phyloP scores from a whole-genome alignment of 1,140 invertebrate genomes.

The Atta colombica region DNA sequence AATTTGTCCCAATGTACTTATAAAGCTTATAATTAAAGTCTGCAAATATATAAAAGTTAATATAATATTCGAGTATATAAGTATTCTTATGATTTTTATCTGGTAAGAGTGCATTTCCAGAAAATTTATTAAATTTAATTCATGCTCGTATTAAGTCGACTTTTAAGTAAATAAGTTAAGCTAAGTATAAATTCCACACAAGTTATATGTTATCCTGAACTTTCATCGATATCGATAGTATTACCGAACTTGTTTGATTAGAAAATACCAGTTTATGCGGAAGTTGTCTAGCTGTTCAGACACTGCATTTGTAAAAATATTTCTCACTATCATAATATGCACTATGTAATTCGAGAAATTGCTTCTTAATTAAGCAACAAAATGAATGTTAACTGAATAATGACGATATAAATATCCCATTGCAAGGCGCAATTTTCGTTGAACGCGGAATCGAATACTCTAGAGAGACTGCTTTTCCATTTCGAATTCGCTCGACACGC shows the following conservation, averaged over 20 bases:
- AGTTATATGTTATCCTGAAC: conserved; percentile 8
- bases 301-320: conserved; percentile 6
- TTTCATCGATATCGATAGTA: conserved; percentile 7
- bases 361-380: conserved; percentile 2
- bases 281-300: not conserved
- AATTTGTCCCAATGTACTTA: too few relatives aligned
- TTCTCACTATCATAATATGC: not conserved
- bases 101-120: not conserved
- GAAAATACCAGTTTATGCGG: not conserved
- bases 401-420: conserved; percentile 17
- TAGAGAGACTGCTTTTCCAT: conserved; percentile 45
- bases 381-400: not conserved
- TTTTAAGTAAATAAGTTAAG: not conserved
- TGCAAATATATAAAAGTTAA: not conserved
- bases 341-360: too few relatives aligned
- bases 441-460: not conserved
- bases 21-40: not conserved
- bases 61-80: too few relatives aligned
- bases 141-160: not conserved
- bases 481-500: conserved; percentile 60
- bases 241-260: conserved; percentile 23
- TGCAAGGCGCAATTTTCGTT: conserved; percentile 26
- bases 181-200: not conserved
- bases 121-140: not conserved
- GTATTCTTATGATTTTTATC: not conserved